Evolutionary conservation across 2,888 invertebrate genomes (phyloP).

Genomic region (Trachelus iudaicus): DNA sequence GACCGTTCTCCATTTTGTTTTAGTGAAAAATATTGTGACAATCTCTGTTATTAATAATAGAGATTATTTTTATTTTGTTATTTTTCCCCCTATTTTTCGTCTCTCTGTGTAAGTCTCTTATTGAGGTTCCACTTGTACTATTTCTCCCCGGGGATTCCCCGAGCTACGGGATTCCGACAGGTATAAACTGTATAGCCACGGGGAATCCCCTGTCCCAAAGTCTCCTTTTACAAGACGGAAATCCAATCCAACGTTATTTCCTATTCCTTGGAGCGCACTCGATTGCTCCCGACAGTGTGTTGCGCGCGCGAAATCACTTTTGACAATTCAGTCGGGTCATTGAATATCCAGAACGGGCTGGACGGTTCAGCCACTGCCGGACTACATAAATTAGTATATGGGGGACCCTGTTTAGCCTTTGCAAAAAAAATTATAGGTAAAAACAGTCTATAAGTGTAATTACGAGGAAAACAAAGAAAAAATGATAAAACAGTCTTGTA

Average conservation of each 20-base stretch:
- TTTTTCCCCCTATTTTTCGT: not conserved
- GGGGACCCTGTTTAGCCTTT: not conserved
- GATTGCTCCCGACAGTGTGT: not conserved
- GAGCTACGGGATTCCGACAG: not conserved
- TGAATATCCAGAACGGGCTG: slow-evolving; percentile 65
- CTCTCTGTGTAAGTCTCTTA: not conserved
- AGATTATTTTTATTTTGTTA: not conserved
- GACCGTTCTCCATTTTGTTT: not conserved
- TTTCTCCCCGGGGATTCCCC: not conserved
- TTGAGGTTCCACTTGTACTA: not conserved
- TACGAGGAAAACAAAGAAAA: not conserved
- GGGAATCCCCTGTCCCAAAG: not conserved
- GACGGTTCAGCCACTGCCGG: slow-evolving; percentile 61
- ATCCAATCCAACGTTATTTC: not conserved
- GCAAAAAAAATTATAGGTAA: not conserved
- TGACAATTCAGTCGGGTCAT: not conserved
- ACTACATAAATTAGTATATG: slow-evolving; percentile 12
- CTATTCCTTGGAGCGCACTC: not conserved
- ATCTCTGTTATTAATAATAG: not conserved
- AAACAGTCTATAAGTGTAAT: not conserved
- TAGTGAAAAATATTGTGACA: not conserved
- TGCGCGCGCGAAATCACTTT: not conserved
- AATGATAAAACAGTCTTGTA: not conserved
- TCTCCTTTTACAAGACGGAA: not conserved
- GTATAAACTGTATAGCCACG: not conserved